Conservation (phyloP, 2,888 invertebrate species). For the Rhopalosiphum nymphaeae region DNA sequence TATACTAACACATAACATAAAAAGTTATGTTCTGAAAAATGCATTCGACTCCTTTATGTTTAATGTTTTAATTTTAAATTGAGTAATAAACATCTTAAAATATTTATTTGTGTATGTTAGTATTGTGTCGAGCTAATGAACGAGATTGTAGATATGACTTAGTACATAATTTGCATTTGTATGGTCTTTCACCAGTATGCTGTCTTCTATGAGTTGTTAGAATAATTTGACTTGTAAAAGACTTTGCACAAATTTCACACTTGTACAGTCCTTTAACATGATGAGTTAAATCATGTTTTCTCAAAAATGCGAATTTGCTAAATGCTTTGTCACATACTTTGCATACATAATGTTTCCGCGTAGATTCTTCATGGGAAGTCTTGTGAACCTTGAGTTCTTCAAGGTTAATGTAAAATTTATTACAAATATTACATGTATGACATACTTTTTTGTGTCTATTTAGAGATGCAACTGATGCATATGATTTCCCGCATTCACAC, state of each 20-base stretch:
- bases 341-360: neutral
- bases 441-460: neutral
- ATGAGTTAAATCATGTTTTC: neutral
- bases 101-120: neutral
- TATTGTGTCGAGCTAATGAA: neutral
- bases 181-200: neutral
- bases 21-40: no score
- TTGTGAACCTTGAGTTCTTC: neutral
- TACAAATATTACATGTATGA: constrained; percentile 3
- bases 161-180: neutral
- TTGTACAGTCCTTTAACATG: no score
- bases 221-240: neutral
- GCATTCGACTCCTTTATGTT: no score
- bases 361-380: neutral
- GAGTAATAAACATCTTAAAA: no score
- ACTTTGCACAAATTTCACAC: neutral
- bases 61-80: no score
- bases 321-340: neutral
- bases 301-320: neutral
- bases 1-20: no score
- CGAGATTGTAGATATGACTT: neutral
- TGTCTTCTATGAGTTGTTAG: neutral
- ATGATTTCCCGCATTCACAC: neutral
- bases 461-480: neutral
- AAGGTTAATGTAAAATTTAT: neutral